A percentile compares a stretch with the other conserved stretches of the same genome.
Conservation (phyloP, 2,888 invertebrate genomes). For the Drosophila cyrtoloma region DNA sequence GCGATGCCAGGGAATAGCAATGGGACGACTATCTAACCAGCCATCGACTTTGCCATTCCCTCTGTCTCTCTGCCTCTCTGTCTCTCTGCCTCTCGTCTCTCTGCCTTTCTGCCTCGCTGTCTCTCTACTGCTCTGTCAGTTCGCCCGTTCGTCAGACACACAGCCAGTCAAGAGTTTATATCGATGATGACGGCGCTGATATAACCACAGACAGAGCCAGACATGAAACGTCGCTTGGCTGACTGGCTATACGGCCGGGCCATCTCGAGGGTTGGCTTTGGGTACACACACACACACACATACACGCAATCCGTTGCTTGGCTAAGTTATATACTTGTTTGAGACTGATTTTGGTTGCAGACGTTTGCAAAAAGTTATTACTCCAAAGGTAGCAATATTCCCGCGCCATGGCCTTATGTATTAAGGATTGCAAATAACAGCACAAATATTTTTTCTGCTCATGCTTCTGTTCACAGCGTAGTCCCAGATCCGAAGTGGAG, state of each 20-base stretch:
- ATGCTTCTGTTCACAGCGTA: constrained; percentile 25
- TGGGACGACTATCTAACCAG: constrained; percentile 64
- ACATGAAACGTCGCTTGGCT: constrained; percentile 55
- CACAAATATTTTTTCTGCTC: constrained; percentile 54
- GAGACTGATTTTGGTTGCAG: constrained; percentile 63
- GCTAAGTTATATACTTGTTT: constrained; percentile 70
- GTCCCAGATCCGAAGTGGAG: constrained; percentile 6
- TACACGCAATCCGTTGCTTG: constrained; percentile 55
- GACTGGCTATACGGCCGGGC: constrained; percentile 36
- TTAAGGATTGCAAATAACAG: constrained; percentile 54
- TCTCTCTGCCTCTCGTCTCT: neutral
- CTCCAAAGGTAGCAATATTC: constrained; percentile 60
- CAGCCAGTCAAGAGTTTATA: constrained; percentile 72
- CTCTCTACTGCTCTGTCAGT: neutral
- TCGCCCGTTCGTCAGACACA: neutral
- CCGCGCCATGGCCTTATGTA: neutral
- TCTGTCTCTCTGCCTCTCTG: neutral
- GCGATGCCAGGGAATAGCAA: constrained; percentile 44
- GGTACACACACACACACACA: constrained; percentile 23
- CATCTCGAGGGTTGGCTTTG: constrained; percentile 56
- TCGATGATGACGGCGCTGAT: constrained; percentile 80
- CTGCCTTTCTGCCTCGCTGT: neutral
- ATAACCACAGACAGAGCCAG: constrained; percentile 67
- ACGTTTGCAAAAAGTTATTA: constrained; percentile 69
- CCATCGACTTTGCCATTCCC: constrained; percentile 33